These are phyloP conservation scores for Sebastes fasciatus DNA, from an alignment of 2,113 vertebrate species.

Conservation along the genomic window DNA sequence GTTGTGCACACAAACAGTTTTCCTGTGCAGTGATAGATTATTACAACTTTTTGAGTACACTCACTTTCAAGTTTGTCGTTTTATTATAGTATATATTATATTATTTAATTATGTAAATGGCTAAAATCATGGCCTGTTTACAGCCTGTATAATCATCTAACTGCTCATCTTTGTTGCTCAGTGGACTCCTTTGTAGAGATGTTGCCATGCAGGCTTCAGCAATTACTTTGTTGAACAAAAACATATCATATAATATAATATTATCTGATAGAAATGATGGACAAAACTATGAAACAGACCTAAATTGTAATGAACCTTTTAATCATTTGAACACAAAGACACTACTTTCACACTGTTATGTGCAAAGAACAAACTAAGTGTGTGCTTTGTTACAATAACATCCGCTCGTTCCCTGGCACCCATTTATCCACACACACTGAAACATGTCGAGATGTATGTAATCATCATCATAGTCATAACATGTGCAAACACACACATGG, in stretches of 20 bases:
- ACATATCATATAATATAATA: no score
- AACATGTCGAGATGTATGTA: not conserved
- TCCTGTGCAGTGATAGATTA: not conserved
- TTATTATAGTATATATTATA: not conserved
- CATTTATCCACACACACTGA: not conserved
- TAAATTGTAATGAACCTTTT: not conserved
- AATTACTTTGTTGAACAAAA: no score
- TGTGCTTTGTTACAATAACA: not conserved
- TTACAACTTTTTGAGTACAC: not conserved
- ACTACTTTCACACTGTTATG: not conserved
- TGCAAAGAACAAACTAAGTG: not conserved
- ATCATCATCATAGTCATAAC: not conserved
- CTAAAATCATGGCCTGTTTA: not conserved
- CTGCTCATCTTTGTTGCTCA: not conserved
- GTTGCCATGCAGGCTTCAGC: no score
- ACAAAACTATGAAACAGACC: not conserved
- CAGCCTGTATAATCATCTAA: no score
- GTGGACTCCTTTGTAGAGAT: not conserved
- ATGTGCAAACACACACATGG: constrained; percentile 21
- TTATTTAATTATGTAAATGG: not conserved
- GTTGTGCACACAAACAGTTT: not conserved
- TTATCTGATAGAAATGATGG: no score
- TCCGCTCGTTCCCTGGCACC: not conserved
- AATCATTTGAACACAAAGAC: not conserved
- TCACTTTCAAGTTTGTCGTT: not conserved